A percentile compares a stretch with the other conserved stretches of the same genome.
These are phyloP conservation scores for Onchidella celtica DNA, from an alignment of 2,888 invertebrate species.

Conservation along the genomic window DNA sequence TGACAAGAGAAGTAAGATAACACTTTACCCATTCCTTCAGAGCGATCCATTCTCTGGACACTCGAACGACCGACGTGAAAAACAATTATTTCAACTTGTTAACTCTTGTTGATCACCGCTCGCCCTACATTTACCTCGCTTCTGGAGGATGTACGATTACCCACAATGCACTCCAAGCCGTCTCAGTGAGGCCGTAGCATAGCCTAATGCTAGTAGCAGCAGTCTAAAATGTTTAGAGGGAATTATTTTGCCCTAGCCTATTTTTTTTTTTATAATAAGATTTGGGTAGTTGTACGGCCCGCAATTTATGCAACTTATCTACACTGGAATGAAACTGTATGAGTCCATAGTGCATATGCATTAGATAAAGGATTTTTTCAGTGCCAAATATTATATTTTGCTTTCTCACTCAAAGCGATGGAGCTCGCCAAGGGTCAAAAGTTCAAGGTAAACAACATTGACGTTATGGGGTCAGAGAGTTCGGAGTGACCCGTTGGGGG, in stretches of 20 bases:
- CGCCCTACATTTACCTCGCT: neutral
- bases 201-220: neutral
- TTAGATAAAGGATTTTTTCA: too few species aligned
- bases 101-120: neutral
- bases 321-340: too few species aligned
- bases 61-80: neutral
- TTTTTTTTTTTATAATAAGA: neutral
- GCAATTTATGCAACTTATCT: too few species aligned
- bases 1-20: neutral
- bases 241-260: neutral
- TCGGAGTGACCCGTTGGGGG: neutral
- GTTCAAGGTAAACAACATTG: neutral
- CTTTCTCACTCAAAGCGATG: neutral
- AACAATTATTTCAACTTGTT: neutral
- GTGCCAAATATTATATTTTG: too few species aligned
- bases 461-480: neutral
- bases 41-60: neutral
- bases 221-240: neutral
- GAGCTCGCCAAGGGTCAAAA: neutral
- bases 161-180: constrained; percentile 1
- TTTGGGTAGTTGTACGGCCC: too few species aligned
- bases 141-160: neutral
- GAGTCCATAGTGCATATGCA: too few species aligned
- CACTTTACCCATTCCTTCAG: constrained; percentile 23
- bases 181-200: neutral